Evolutionary conservation across 2,797 vertebrate species (phyloP).

Genomic region (Eospalax fontanierii): DNA sequence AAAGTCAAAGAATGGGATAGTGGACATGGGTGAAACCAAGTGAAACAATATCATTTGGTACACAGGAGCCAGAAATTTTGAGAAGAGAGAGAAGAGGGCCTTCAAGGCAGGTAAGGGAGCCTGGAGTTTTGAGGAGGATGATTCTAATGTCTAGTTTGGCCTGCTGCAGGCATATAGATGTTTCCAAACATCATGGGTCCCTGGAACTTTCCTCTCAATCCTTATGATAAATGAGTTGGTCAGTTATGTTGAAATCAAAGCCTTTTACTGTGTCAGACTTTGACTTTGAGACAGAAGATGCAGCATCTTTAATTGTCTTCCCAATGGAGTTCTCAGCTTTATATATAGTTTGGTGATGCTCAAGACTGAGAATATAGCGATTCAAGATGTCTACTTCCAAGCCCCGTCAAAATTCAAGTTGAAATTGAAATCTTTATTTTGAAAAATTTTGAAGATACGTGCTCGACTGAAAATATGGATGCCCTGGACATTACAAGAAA

Average conservation of each 20-base stretch:
- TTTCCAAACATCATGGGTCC: not conserved
- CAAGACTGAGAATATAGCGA: conserved; percentile 95
- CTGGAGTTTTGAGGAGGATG: not conserved
- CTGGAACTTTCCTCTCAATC: not conserved
- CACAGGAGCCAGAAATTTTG: not conserved
- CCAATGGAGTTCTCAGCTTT: conserved; percentile 95
- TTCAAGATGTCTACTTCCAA: conserved; percentile 94
- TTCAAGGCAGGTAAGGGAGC: not conserved
- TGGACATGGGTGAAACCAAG: not conserved
- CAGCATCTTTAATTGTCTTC: conserved; percentile 94
- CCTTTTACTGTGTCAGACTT: conserved; percentile 87
- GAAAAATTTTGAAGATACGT: conserved; percentile 96
- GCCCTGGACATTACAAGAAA: conserved; percentile 95
- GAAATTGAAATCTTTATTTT: conserved; percentile 95
- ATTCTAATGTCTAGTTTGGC: too few species aligned
- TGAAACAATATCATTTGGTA: not conserved
- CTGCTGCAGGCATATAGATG: not conserved
- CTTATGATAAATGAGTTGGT: not conserved
- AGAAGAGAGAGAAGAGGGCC: too few species aligned
- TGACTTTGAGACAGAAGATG: conserved; percentile 94
- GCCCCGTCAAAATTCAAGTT: conserved; percentile 95
- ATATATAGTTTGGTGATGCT: conserved; percentile 94
- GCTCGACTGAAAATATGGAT: conserved; percentile 96
- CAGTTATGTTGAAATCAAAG: conserved; percentile 61
- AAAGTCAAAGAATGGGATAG: not conserved